Evolutionary conservation across 64 coral and sea anemone species (phyloP).

Genomic region (Catalaphyllia jardinei): DNA sequence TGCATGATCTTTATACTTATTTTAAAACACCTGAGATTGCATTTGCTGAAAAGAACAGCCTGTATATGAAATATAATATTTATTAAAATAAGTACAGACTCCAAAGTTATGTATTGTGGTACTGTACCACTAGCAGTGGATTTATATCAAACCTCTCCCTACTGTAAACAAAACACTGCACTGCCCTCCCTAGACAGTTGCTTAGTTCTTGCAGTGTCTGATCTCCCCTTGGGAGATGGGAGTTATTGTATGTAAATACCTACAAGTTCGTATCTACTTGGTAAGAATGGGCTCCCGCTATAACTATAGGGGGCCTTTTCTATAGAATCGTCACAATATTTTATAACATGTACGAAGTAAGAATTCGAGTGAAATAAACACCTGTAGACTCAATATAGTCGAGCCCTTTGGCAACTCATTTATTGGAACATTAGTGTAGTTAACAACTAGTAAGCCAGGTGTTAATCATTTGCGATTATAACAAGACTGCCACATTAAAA

Average conservation of each 20-base stretch:
- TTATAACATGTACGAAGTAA: not conserved
- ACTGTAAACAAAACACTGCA: no score
- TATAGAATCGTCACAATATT: not conserved
- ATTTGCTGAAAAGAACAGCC: slow-evolving; percentile 4
- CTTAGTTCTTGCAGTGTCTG: no score
- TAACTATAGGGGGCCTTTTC: not conserved
- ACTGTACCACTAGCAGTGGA: not conserved
- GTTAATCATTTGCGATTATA: no score
- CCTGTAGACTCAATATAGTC: not conserved
- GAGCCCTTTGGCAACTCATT: not conserved
- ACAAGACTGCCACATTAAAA: no score
- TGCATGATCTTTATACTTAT: slow-evolving; percentile 49
- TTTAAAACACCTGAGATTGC: slow-evolving; percentile 9
- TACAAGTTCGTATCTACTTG: slow-evolving; percentile 53
- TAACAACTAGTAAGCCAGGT: no score
- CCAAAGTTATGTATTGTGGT: not conserved
- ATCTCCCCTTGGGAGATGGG: not conserved
- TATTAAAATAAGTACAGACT: slow-evolving; percentile 4
- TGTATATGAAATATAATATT: slow-evolving; percentile 18
- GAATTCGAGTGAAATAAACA: slow-evolving; percentile 1
- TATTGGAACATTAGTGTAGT: not conserved
- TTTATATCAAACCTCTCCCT: not conserved
- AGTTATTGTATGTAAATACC: not conserved
- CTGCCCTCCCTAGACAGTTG: no score
- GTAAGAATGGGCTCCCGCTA: not conserved